These are phyloP conservation scores for Drosophila nigricruria DNA, from an alignment of 2,888 invertebrate genomes.

Conservation along the genomic window DNA sequence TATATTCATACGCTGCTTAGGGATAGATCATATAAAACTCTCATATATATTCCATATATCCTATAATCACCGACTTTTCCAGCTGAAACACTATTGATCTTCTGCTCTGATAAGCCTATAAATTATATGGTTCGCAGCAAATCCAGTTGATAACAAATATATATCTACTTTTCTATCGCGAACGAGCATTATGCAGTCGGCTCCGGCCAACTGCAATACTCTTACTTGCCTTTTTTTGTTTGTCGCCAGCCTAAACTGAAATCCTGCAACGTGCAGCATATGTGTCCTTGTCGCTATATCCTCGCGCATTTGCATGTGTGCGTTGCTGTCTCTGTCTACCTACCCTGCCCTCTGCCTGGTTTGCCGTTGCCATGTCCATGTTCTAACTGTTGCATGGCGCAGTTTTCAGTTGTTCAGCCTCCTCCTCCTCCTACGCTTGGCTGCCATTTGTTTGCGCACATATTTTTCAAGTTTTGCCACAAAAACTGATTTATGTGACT, in stretches of 20 bases:
- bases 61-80: no score
- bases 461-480: conserved; percentile 80
- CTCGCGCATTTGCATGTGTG: conserved; percentile 65
- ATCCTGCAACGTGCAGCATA: conserved; percentile 65
- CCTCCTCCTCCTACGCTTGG: conserved; percentile 37
- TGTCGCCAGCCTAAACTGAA: conserved; percentile 59
- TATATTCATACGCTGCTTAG: no score
- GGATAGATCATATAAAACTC: no score
- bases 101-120: no score
- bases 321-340: conserved; percentile 11
- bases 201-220: neutral
- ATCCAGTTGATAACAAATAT: no score
- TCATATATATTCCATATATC: no score
- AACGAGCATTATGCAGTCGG: neutral
- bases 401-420: conserved; percentile 44
- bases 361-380: conserved; percentile 31
- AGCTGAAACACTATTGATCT: no score
- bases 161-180: neutral
- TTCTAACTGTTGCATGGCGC: conserved; percentile 74
- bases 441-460: conserved; percentile 78
- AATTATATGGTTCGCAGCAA: no score
- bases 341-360: conserved; percentile 6
- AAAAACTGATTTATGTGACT: conserved; percentile 77
- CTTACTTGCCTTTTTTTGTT: conserved; percentile 8
- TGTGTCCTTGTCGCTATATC: conserved; percentile 51